Conservation (phyloP, 1,140 invertebrate genomes). For the Penaeus indicus region DNA sequence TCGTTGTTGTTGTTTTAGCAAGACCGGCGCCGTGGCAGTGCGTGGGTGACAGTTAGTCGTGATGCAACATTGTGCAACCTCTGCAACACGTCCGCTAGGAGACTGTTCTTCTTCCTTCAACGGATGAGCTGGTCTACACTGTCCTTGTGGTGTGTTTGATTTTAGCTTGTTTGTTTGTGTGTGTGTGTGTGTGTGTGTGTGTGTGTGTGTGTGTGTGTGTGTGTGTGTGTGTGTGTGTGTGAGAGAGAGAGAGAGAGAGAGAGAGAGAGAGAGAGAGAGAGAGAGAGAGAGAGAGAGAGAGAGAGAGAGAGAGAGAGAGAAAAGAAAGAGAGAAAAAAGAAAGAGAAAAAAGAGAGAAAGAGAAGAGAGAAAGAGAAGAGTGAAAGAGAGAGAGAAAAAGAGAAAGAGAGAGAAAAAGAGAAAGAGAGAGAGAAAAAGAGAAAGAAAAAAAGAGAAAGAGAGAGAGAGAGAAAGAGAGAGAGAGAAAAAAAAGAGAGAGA, state of each 20-base stretch:
- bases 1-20: no score
- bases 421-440: background rate
- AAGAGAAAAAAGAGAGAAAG: background rate
- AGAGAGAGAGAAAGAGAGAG: background rate
- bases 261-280: no score
- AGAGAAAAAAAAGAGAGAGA: background rate
- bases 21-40: no score
- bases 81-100: background rate
- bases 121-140: background rate
- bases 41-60: no score
- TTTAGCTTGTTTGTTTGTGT: no score
- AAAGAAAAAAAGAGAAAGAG: background rate
- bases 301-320: no score
- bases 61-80: no score
- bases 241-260: background rate
- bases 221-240: conserved; percentile 33
- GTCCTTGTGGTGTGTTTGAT: no score
- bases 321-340: no score
- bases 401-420: background rate
- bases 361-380: no score
- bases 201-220: conserved; percentile 32
- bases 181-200: background rate
- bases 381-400: background rate
- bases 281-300: no score
- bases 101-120: background rate